phyloP scores from a whole-genome alignment of 2,888 invertebrate species.

The Orthonychiurus folsomi region DNA sequence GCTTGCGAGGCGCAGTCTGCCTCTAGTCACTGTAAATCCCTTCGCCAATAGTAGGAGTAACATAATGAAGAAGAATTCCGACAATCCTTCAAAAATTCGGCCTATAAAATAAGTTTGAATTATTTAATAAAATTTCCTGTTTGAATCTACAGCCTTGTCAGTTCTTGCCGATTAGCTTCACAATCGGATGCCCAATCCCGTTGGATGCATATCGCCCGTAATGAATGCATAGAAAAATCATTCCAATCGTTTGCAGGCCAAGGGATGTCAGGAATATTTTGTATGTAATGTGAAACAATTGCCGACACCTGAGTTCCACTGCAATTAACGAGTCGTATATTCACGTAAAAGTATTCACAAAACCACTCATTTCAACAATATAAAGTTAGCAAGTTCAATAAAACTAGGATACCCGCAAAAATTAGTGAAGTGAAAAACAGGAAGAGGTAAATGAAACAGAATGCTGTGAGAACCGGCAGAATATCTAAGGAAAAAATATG shows the following conservation, averaged over 20 bases:
- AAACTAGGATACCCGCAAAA: conserved; percentile 52
- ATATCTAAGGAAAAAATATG: conserved; percentile 57
- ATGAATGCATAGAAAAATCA: conserved; percentile 59
- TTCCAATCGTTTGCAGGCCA: conserved; percentile 59
- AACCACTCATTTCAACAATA: background rate
- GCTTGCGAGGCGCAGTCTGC: conserved; percentile 61
- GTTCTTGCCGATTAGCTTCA: conserved; percentile 45
- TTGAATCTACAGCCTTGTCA: background rate
- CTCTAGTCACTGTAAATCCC: conserved; percentile 83
- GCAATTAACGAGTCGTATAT: conserved; percentile 45
- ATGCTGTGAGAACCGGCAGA: conserved; percentile 67
- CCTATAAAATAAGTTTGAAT: conserved; percentile 47
- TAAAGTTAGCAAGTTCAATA: background rate
- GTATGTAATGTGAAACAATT: conserved; percentile 78
- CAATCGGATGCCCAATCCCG: conserved; percentile 54
- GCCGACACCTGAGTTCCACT: conserved; percentile 65
- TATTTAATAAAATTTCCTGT: background rate
- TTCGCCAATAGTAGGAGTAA: conserved; percentile 74
- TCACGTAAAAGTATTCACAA: no score
- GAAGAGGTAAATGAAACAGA: conserved; percentile 62
- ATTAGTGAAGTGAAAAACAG: conserved; percentile 63
- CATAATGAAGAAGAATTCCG: conserved; percentile 66
- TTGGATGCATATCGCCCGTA: conserved; percentile 68
- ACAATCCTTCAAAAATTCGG: conserved; percentile 60
- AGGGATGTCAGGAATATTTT: conserved; percentile 70